phyloP scores from a whole-genome alignment of 2,888 invertebrate species.

The Polymixis flavicincta region DNA sequence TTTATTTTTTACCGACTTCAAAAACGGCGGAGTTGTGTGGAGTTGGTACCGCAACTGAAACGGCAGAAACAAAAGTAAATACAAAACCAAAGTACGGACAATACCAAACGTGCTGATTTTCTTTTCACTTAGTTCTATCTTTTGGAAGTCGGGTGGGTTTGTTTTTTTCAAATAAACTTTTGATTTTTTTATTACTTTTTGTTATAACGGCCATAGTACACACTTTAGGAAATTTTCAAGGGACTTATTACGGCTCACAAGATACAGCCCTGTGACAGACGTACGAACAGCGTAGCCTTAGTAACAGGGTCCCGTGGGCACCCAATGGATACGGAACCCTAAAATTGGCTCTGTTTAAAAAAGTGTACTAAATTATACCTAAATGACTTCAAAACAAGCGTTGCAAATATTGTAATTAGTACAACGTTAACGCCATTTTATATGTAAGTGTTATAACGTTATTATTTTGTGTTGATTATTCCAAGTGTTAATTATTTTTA shows the following conservation, averaged over 20 bases:
- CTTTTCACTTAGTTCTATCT: no score
- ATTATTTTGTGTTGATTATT: neutral
- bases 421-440: neutral
- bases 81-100: no score
- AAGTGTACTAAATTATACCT: neutral
- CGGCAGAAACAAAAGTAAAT: no score
- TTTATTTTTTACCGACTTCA: neutral
- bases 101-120: no score
- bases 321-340: neutral
- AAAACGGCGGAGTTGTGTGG: no score
- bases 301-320: neutral
- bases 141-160: no score
- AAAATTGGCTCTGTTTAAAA: constrained; percentile 11
- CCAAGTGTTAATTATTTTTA: neutral
- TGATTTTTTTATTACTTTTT: neutral
- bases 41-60: no score
- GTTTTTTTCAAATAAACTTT: no score
- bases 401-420: constrained; percentile 25
- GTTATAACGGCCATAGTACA: neutral
- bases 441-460: neutral
- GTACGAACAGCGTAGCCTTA: no score
- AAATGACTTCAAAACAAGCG: constrained; percentile 30
- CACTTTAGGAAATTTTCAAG: neutral
- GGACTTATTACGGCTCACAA: neutral
- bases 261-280: no score